Conservation (phyloP, 2,113 vertebrate species). For the Rhizomys pruinosus region DNA sequence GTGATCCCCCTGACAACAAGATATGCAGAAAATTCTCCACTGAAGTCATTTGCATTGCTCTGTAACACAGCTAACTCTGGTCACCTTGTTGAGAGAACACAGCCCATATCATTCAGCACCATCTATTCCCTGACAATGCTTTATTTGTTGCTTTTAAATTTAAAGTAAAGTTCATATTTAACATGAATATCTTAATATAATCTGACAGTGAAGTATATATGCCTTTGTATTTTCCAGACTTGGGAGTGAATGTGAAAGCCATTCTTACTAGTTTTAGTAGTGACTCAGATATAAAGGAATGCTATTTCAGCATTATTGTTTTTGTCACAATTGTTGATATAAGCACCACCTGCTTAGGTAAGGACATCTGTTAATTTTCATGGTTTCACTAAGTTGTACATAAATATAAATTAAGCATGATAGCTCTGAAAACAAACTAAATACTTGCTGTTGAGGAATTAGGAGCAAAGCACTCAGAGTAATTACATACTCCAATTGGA, state of each 20-base stretch:
- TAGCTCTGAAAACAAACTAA: conserved; percentile 67
- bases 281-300: background rate
- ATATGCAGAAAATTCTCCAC: background rate
- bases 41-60: background rate
- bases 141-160: background rate
- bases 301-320: background rate
- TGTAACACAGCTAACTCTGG: background rate
- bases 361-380: conserved; percentile 72
- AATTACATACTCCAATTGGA: conserved; percentile 57
- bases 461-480: conserved; percentile 45
- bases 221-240: background rate
- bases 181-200: conserved; percentile 1
- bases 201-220: background rate
- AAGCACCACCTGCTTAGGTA: conserved; percentile 62
- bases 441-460: conserved; percentile 56
- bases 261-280: background rate
- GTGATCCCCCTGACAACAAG: background rate
- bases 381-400: conserved; percentile 65
- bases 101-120: background rate
- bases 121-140: background rate
- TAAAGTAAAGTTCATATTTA: background rate
- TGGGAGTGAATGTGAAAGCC: background rate
- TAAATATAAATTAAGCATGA: conserved; percentile 78
- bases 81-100: background rate
- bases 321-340: conserved; percentile 9